Percentiles rank a stretch among this genome's conserved stretches.
These are phyloP conservation scores for Podarcis cretensis DNA, from an alignment of 2,113 vertebrate species.

Conservation along the genomic window DNA sequence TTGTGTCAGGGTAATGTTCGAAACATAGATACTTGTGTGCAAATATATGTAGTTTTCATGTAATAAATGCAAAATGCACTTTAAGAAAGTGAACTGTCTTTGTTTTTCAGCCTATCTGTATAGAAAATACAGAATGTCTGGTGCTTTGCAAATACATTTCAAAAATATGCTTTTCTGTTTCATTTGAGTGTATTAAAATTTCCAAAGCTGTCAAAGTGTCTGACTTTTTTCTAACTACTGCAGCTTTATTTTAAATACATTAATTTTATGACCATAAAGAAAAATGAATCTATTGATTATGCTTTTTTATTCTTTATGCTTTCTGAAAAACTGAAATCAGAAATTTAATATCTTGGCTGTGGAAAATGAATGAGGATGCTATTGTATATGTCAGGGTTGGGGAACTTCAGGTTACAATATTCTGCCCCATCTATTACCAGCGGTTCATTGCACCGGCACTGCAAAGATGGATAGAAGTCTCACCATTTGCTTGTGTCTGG, in stretches of 20 bases:
- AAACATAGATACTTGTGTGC: slow-evolving; percentile 57
- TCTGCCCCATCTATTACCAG: too few species aligned
- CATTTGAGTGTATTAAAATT: slow-evolving; percentile 19
- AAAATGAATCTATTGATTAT: too few species aligned
- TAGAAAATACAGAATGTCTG: neutral
- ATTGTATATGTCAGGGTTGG: too few species aligned
- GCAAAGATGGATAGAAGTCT: too few species aligned
- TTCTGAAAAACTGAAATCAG: too few species aligned
- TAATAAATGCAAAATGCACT: slow-evolving; percentile 57
- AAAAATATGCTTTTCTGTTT: slow-evolving; percentile 3
- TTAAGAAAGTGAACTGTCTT: slow-evolving; percentile 24
- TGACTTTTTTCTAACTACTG: neutral
- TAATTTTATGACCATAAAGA: neutral
- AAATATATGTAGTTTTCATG: slow-evolving; percentile 64
- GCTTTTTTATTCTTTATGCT: too few species aligned
- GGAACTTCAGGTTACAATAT: too few species aligned
- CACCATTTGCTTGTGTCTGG: too few species aligned
- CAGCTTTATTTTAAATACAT: neutral
- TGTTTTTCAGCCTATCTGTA: slow-evolving; percentile 9
- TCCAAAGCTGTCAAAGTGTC: neutral
- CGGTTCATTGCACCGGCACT: too few species aligned
- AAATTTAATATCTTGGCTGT: too few species aligned
- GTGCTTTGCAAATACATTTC: slow-evolving; percentile 6
- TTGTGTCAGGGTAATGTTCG: slow-evolving; percentile 43
- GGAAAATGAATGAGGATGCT: too few species aligned